phyloP scores from a whole-genome alignment of 2,888 invertebrate species.

The Acronicta aceris region DNA sequence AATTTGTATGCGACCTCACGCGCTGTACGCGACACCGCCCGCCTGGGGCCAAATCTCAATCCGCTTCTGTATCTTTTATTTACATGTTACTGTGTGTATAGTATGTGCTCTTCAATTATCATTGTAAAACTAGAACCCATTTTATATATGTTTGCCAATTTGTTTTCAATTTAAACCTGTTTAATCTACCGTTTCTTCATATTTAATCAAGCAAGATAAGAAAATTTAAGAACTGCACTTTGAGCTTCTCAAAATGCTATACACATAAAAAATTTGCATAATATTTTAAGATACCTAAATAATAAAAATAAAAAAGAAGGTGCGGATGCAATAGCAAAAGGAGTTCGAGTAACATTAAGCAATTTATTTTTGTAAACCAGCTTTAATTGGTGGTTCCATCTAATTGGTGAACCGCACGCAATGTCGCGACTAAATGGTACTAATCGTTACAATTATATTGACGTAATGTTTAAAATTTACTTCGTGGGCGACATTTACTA shows the following conservation, averaged over 20 bases:
- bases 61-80: slow-evolving; percentile 50
- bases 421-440: slow-evolving; percentile 78
- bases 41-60: slow-evolving; percentile 58
- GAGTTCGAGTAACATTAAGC: slow-evolving; percentile 47
- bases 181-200: background rate
- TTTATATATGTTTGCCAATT: background rate
- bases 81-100: slow-evolving; percentile 41
- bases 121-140: slow-evolving; percentile 8
- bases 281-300: no score
- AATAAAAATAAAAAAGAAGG: slow-evolving; percentile 36
- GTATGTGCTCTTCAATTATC: slow-evolving; percentile 8
- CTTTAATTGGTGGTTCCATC: slow-evolving; percentile 72
- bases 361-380: slow-evolving; percentile 68
- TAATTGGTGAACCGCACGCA: slow-evolving; percentile 78
- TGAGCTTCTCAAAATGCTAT: slow-evolving; percentile 11
- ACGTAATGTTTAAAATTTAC: slow-evolving; percentile 73
- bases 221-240: background rate
- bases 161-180: background rate
- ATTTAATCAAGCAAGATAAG: background rate
- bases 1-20: slow-evolving; percentile 81
- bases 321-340: slow-evolving; percentile 36
- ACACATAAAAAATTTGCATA: no score
- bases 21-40: slow-evolving; percentile 51
- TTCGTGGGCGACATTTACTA: slow-evolving; percentile 79
- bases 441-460: slow-evolving; percentile 75